phyloP scores from a whole-genome alignment of 2,888 invertebrate genomes.

The Apoda limacodes region DNA sequence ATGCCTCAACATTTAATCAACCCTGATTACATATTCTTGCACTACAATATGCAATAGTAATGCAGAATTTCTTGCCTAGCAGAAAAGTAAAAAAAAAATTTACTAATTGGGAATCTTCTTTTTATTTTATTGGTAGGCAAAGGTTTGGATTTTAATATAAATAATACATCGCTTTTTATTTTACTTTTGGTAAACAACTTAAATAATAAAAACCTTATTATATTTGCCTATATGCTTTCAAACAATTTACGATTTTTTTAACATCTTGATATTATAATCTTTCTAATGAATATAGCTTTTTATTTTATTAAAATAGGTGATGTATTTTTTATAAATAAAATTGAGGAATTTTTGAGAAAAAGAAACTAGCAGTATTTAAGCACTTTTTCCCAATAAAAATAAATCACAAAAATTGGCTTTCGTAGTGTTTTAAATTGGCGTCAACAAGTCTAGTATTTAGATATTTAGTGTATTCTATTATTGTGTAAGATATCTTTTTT shows the following conservation, averaged over 20 bases:
- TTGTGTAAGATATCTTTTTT: slow-evolving; percentile 16
- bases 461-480: slow-evolving; percentile 25
- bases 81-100: too few species aligned
- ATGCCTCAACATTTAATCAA: slow-evolving; percentile 65
- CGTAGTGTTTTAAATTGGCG: slow-evolving; percentile 22
- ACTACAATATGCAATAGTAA: slow-evolving; percentile 64
- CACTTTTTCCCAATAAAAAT: slow-evolving; percentile 7
- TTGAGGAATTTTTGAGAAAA: too few species aligned
- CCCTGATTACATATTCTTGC: slow-evolving; percentile 67
- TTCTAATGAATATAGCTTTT: slow-evolving; percentile 4
- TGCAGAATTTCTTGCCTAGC: too few species aligned
- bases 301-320: slow-evolving; percentile 2
- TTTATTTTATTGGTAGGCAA: too few species aligned
- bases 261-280: slow-evolving; percentile 3
- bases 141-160: too few species aligned
- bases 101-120: too few species aligned
- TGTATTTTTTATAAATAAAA: too few species aligned
- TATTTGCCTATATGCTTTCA: too few species aligned
- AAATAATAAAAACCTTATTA: too few species aligned
- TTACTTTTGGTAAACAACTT: too few species aligned
- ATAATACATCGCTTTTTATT: too few species aligned
- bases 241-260: too few species aligned
- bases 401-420: slow-evolving; percentile 22
- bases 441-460: slow-evolving; percentile 33
- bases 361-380: slow-evolving; percentile 16